Evolutionary conservation across 2,888 invertebrate species (phyloP).

Genomic region (Rhagium mordax): DNA sequence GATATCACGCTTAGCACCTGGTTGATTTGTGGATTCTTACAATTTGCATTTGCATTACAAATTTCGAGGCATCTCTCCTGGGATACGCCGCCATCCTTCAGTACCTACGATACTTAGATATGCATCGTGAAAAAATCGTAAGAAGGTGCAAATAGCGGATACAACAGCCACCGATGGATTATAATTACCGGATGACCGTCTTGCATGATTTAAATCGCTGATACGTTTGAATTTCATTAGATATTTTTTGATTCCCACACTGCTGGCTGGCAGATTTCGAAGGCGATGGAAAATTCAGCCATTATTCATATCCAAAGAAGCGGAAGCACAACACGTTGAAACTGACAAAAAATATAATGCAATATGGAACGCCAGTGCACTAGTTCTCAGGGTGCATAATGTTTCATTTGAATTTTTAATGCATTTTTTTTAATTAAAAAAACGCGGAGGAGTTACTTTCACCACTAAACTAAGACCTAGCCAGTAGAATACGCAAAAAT

Average conservation of each 20-base stretch:
- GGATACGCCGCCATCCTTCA: not conserved
- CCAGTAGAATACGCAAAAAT: too few relatives aligned
- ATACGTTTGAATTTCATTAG: constrained; percentile 5
- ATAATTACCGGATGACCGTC: constrained; percentile 5
- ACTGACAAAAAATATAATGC: not conserved
- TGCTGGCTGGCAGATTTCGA: not conserved
- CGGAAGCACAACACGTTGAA: too few relatives aligned
- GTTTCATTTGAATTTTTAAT: not conserved
- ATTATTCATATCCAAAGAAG: not conserved
- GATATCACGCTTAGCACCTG: not conserved
- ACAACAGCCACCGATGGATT: not conserved
- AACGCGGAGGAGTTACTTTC: too few relatives aligned
- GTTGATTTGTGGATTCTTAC: not conserved
- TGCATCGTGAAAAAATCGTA: not conserved
- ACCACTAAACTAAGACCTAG: too few relatives aligned
- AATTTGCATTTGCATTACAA: not conserved
- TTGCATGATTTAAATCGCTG: not conserved
- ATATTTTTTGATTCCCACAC: constrained; percentile 5
- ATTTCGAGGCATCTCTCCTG: not conserved
- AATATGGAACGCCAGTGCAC: not conserved
- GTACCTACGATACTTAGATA: not conserved
- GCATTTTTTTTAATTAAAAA: too few relatives aligned
- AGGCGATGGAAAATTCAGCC: not conserved
- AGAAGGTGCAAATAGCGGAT: not conserved
- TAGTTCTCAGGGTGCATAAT: not conserved